Base-by-base conservation (phyloP, 2,797 vertebrate genomes). In the Scleropages formosus region DNA sequence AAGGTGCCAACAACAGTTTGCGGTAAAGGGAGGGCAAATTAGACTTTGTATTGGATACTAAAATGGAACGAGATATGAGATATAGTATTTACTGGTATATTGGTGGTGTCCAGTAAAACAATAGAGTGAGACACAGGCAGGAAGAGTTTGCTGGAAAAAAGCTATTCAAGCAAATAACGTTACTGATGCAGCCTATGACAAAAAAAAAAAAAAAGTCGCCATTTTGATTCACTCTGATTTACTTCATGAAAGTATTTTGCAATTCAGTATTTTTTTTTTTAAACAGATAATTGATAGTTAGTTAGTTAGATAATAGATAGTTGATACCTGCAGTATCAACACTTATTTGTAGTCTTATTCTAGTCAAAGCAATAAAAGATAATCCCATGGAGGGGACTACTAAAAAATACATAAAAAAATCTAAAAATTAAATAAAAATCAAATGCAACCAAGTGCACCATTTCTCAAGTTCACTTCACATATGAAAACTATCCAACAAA, bases 91-190 rank as follows among this genome's bases (percentile, higher is more conserved):
- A n/a, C 4, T 39, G 87, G 84, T 79, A 83, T 85, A 88, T 90
- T 85, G 85, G 80, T 87, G 84, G 81, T 73, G 78, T 87, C 80
- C 86, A 86, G 83, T 84, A 86, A 85, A 73, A 86, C 83, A 84
- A 82, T 68, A 84, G 84, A 78, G 77, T 80, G 81, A 84, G 84
- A 84, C 86, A 83, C 79, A 86, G 79, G 86, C 80, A 86, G 82
- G 84, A 85, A 85, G 82, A 76, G 75, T 80, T 66, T 83, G 90
- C 83, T 77, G 83, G 76, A 78, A 82, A 84, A 85, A 84, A 85
- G 82, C 47, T 49, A 68, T 73, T 75, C 82, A 77, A 73, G 51
- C 75, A 65, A 78, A 80, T 78, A 73, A 83, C 86, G 83, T 84
- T 80, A 84, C 82, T 83, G 78, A 80, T 77, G 69, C 27, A 78